Conservation (phyloP, 2,113 vertebrate species). For the Struthidea cinerea region DNA sequence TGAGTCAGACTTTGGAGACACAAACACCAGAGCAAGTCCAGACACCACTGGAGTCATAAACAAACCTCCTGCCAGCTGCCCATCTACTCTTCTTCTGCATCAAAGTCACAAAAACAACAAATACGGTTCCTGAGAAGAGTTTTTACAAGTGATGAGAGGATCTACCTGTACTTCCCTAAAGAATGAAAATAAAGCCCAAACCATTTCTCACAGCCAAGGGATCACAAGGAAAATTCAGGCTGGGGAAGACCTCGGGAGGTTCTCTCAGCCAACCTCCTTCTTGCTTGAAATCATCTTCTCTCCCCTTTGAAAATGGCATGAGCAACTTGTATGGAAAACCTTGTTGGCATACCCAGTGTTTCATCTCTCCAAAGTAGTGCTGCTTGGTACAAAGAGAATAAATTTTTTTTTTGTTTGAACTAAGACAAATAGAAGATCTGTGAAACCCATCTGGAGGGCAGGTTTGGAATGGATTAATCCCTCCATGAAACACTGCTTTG, state of each 20-base stretch:
- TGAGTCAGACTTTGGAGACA: conserved; percentile 51
- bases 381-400: not conserved
- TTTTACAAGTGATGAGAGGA: not conserved
- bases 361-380: not conserved
- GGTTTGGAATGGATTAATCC: not conserved
- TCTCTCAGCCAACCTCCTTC: not conserved
- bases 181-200: not conserved
- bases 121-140: not conserved
- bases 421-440: not conserved
- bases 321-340: not conserved
- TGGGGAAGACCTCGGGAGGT: not conserved
- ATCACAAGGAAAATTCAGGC: not conserved
- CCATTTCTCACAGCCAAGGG: not conserved
- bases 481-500: not conserved
- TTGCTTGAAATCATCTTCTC: not conserved
- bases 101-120: not conserved
- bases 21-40: conserved; percentile 44
- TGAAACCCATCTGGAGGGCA: not conserved
- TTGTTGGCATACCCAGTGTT: not conserved
- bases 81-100: conserved; percentile 1
- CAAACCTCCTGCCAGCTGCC: conserved; percentile 43
- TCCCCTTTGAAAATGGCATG: not conserved
- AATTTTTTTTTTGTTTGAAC: not conserved
- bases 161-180: not conserved
- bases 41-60: conserved; percentile 38